Conservation (phyloP, 2,797 vertebrate genomes). For the Graptemys geographica region DNA sequence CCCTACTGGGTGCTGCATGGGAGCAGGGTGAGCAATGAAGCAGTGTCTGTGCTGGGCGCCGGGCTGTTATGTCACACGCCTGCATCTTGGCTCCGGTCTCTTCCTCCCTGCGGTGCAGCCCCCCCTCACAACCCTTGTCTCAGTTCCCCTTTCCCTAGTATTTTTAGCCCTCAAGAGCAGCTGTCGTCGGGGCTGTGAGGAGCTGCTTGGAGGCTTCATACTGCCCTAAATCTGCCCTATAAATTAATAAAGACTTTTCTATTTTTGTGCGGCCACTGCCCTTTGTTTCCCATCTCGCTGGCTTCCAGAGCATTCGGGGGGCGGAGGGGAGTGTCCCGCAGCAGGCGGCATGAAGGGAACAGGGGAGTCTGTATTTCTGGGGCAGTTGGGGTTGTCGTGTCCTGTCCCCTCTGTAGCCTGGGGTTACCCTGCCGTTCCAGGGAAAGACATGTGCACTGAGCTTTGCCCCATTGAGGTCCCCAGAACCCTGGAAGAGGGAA, state of each 20-base stretch:
- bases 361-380: background rate
- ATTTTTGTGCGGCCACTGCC: background rate
- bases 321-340: background rate
- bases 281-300: background rate
- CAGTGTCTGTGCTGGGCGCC: background rate
- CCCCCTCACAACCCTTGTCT: background rate
- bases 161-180: conserved; percentile 53
- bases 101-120: conserved; percentile 16
- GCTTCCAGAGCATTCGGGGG: background rate
- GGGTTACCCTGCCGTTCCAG: rapidly evolving
- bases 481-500: background rate
- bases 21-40: background rate
- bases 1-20: background rate
- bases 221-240: rapidly evolving
- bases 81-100: background rate
- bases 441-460: rapidly evolving
- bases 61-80: background rate
- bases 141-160: conserved; percentile 67
- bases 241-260: rapidly evolving
- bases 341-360: background rate
- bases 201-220: background rate
- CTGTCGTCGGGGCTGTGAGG: background rate
- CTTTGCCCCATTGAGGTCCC: background rate
- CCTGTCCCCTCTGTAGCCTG: background rate
- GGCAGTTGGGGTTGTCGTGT: background rate